Conservation (phyloP, 2,888 invertebrate species). For the Drosophila greeni region DNA sequence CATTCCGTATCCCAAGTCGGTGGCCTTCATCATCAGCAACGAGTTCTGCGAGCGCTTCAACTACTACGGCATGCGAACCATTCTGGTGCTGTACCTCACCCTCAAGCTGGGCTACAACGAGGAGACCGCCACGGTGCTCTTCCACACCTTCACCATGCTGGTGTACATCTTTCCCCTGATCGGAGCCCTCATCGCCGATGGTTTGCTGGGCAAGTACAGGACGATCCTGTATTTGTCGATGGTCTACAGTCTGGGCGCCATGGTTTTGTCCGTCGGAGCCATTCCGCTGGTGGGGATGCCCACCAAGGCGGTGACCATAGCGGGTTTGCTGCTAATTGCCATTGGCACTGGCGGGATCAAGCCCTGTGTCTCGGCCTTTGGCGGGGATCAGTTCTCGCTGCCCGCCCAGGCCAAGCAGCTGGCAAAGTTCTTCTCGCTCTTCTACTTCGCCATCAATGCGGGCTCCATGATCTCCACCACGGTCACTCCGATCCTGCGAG, state of each 20-base stretch:
- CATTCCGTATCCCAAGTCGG: slow-evolving; percentile 87
- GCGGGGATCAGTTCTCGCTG: slow-evolving; percentile 93
- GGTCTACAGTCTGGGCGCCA: slow-evolving; percentile 91
- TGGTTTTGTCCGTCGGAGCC: slow-evolving; percentile 86
- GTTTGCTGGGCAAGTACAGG: slow-evolving; percentile 92
- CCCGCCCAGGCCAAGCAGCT: slow-evolving; percentile 89
- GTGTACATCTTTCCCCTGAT: slow-evolving; percentile 82
- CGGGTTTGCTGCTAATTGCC: slow-evolving; percentile 87
- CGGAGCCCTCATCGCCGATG: slow-evolving; percentile 97
- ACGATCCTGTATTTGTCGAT: slow-evolving; percentile 91
- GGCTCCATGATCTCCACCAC: slow-evolving; percentile 94
- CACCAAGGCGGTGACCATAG: slow-evolving; percentile 82
- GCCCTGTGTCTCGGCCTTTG: slow-evolving; percentile 96
- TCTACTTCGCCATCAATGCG: slow-evolving; percentile 95
- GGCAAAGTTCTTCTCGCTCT: slow-evolving; percentile 94
- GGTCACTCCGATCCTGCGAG: slow-evolving; percentile 91
- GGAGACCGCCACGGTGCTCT: slow-evolving; percentile 89
- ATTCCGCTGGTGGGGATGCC: slow-evolving; percentile 83
- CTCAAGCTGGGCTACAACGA: slow-evolving; percentile 86
- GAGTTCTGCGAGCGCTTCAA: slow-evolving; percentile 99
- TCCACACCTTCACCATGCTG: slow-evolving; percentile 92
- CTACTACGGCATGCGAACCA: slow-evolving; percentile 97
- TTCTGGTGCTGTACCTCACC: slow-evolving; percentile 92
- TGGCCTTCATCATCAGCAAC: slow-evolving; percentile 96
- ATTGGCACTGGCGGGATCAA: slow-evolving; percentile 97